These are phyloP conservation scores for Alectura lathami DNA, from an alignment of 2,113 vertebrate genomes.

Conservation along the genomic window DNA sequence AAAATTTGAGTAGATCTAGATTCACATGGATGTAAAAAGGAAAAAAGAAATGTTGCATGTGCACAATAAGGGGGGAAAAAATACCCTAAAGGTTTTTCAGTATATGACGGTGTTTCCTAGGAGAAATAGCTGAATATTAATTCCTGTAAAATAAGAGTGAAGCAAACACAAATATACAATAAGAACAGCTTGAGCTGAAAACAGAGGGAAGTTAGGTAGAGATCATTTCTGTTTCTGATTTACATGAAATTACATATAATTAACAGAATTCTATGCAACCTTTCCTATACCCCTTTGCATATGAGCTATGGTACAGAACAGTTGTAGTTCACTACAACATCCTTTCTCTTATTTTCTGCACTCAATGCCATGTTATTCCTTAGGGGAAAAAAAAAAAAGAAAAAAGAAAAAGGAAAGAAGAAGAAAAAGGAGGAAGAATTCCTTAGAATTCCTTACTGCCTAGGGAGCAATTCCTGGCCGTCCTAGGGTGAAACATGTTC, in stretches of 20 bases:
- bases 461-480: neutral
- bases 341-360: neutral
- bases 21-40: neutral
- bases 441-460: neutral
- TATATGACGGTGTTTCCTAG: neutral
- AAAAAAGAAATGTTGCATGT: neutral
- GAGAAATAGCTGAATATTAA: neutral
- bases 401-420: neutral
- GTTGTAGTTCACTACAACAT: neutral
- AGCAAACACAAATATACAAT: neutral
- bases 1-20: neutral
- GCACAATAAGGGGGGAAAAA: neutral
- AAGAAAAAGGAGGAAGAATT: neutral
- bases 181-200: neutral
- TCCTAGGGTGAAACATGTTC: neutral
- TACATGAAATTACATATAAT: neutral
- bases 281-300: neutral
- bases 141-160: neutral
- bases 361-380: neutral
- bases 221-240: neutral
- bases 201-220: neutral
- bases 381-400: neutral
- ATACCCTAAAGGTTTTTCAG: neutral
- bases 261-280: neutral
- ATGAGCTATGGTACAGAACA: neutral